Conservation (phyloP, 1,140 invertebrate species). For the Camponotus pennsylvanicus region DNA sequence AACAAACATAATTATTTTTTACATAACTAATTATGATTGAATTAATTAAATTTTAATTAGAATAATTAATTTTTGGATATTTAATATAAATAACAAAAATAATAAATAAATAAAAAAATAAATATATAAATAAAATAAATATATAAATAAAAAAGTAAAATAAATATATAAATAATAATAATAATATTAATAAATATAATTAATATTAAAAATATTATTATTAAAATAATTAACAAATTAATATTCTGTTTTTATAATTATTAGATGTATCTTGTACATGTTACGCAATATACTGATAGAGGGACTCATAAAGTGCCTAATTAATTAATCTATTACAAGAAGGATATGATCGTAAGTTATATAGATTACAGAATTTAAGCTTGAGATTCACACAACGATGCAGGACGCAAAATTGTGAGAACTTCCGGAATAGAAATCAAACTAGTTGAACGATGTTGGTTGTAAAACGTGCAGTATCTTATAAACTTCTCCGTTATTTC, state of each 20-base stretch:
- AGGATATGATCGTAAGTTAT: constrained; percentile 14
- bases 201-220: too few species aligned
- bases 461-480: background rate
- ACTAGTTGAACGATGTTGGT: background rate
- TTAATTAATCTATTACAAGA: background rate
- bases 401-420: background rate
- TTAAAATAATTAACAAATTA: background rate
- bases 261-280: background rate
- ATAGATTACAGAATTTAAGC: constrained; percentile 8
- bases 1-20: background rate
- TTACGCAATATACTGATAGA: background rate
- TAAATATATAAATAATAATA: too few species aligned
- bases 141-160: too few species aligned
- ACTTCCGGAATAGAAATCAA: background rate
- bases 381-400: background rate
- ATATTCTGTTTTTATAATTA: background rate
- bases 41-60: too few species aligned
- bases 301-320: background rate
- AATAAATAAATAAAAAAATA: too few species aligned
- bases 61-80: too few species aligned
- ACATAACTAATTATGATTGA: too few species aligned
- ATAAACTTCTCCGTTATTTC: constrained; percentile 24
- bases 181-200: too few species aligned
- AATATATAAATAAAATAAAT: too few species aligned
- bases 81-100: background rate